Percentiles rank a stretch among this genome's conserved stretches.
These are phyloP conservation scores for Alosa alosa DNA, from an alignment of 2,113 vertebrate species.

Conservation along the genomic window DNA sequence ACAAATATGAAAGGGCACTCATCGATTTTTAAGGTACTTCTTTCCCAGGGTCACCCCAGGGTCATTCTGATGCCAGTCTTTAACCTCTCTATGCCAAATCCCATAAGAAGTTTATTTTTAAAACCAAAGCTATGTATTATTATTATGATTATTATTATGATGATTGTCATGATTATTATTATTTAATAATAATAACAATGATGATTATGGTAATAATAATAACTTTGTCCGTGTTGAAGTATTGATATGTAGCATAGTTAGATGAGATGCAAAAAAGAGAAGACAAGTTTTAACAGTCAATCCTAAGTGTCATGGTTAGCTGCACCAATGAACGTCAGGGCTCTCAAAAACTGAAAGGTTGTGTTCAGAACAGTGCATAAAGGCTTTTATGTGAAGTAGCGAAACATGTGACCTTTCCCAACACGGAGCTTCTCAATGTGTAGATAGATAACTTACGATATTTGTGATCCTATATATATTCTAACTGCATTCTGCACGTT, in stretches of 20 bases:
- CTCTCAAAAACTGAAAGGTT: constrained; percentile 37
- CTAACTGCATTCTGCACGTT: constrained; percentile 71
- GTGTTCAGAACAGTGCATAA: constrained; percentile 61
- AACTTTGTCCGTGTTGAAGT: constrained; percentile 50
- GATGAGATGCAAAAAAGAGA: constrained; percentile 73
- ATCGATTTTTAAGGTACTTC: constrained; percentile 39
- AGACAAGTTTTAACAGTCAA: not conserved
- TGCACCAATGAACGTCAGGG: constrained; percentile 56
- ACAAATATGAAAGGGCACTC: constrained; percentile 35
- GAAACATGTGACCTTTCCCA: constrained; percentile 61
- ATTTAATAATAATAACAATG: not conserved
- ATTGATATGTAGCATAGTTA: constrained; percentile 80
- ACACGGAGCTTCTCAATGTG: constrained; percentile 61
- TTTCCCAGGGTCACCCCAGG: constrained; percentile 49
- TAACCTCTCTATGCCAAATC: constrained; percentile 79
- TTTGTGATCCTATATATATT: constrained; percentile 69
- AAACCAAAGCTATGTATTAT: constrained; percentile 77
- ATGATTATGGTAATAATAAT: constrained; percentile 56
- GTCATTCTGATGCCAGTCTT: constrained; percentile 60
- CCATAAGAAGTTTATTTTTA: constrained; percentile 70
- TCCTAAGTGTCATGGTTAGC: constrained; percentile 11
- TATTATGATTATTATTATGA: constrained; percentile 58
- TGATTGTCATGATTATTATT: constrained; percentile 61
- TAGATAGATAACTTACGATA: constrained; percentile 53
- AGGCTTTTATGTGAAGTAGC: constrained; percentile 71